Conservation (phyloP, 2,113 vertebrate species). For the Hemicordylus capensis region DNA sequence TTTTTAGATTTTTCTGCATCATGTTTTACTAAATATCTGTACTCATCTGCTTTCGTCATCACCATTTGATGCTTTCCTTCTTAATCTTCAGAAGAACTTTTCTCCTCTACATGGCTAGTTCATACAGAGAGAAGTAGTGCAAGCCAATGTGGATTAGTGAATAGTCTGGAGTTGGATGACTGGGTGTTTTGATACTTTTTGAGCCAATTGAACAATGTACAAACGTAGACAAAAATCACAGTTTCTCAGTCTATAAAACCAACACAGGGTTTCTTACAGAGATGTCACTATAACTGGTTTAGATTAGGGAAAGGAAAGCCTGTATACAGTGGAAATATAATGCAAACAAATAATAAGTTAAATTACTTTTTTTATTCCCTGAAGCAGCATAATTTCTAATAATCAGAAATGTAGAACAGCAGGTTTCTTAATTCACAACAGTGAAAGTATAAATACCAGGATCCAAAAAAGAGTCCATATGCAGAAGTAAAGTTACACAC, state of each 20-base stretch:
- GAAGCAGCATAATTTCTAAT: background rate
- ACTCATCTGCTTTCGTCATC: slow-evolving; percentile 4
- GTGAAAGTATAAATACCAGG: background rate
- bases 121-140: background rate
- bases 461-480: background rate
- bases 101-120: background rate
- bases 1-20: slow-evolving; percentile 49
- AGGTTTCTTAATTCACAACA: background rate
- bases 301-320: background rate
- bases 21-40: slow-evolving; percentile 10
- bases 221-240: background rate
- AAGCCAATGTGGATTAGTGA: background rate
- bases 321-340: background rate
- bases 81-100: background rate
- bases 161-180: background rate
- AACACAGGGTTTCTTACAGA: background rate
- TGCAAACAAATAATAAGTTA: background rate
- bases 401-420: background rate
- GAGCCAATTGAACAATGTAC: background rate
- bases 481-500: background rate
- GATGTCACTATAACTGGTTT: background rate
- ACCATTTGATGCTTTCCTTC: background rate
- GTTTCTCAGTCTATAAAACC: background rate
- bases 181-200: background rate
- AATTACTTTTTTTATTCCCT: background rate